Conservation (phyloP, 2,113 vertebrate genomes). For the Emydocephalus ijimae region DNA sequence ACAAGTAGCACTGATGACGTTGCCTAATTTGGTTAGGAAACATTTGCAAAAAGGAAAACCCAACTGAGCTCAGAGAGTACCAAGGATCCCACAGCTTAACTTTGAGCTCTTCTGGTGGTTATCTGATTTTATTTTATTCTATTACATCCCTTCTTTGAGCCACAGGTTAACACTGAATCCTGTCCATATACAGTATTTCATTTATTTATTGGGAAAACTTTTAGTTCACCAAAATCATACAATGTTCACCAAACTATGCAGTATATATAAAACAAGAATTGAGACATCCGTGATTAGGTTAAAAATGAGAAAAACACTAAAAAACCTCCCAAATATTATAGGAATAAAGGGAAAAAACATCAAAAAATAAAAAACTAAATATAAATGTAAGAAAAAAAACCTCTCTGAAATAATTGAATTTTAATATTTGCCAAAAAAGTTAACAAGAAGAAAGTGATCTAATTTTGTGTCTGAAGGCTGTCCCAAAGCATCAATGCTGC, state of each 20-base stretch:
- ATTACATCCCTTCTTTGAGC: neutral
- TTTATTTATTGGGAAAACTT: neutral
- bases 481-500: neutral
- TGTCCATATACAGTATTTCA: neutral
- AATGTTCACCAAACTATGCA: neutral
- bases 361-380: neutral
- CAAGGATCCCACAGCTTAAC: too few relatives aligned
- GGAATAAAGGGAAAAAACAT: neutral
- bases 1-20: too few relatives aligned
- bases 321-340: neutral
- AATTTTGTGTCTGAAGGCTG: neutral
- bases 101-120: too few relatives aligned
- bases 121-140: neutral
- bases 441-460: neutral
- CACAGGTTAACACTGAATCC: neutral
- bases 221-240: neutral
- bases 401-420: neutral
- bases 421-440: neutral
- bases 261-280: neutral
- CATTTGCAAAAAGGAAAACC: too few relatives aligned
- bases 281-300: neutral
- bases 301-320: neutral
- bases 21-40: too few relatives aligned
- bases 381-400: neutral
- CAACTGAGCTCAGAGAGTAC: too few relatives aligned